Evolutionary conservation across 2,113 vertebrate species (phyloP).

Genomic region (Sminthopsis crassicaudata): DNA sequence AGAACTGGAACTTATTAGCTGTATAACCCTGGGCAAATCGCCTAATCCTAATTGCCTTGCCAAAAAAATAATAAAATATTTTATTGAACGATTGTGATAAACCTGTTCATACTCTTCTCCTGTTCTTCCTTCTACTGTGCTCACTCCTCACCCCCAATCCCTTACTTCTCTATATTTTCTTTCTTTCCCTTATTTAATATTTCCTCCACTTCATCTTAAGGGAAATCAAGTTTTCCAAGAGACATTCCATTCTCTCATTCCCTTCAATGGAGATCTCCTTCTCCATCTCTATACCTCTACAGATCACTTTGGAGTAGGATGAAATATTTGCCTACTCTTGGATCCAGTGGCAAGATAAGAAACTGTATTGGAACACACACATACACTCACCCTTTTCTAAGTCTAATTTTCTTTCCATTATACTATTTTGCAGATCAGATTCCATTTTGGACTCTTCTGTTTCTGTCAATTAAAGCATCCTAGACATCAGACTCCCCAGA

Average conservation of each 20-base stretch:
- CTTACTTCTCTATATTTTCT: not conserved
- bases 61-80: too few species aligned
- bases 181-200: not conserved
- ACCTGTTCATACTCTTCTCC: not conserved
- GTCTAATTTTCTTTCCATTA: not conserved
- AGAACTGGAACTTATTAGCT: too few species aligned
- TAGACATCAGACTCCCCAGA: not conserved
- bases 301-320: not conserved
- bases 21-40: too few species aligned
- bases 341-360: not conserved
- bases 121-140: not conserved
- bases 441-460: not conserved
- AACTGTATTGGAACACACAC: too few species aligned
- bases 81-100: not conserved
- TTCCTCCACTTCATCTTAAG: not conserved
- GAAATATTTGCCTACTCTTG: not conserved
- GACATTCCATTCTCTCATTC: not conserved
- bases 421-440: not conserved
- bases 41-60: too few species aligned
- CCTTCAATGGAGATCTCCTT: not conserved
- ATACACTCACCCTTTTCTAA: not conserved
- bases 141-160: too few species aligned
- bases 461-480: not conserved
- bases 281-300: not conserved
- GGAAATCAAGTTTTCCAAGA: not conserved